A percentile compares a stretch with the other conserved stretches of the same genome.
phyloP scores from a whole-genome alignment of 2,888 invertebrate genomes.

The Torymus texanus region DNA sequence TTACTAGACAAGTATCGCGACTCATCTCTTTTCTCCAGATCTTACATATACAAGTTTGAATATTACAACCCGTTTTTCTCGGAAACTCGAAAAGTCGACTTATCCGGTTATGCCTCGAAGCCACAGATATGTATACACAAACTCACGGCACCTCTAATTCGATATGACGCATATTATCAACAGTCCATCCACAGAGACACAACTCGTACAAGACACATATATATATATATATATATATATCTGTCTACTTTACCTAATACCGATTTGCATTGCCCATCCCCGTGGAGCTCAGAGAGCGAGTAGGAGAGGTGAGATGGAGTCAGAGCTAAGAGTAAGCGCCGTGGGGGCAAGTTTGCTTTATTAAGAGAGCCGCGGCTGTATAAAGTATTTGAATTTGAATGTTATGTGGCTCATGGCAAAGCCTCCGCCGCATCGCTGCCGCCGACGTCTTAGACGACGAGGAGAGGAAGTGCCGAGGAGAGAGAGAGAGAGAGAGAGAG shows the following conservation, averaged over 20 bases:
- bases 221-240: background rate
- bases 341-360: slow-evolving; percentile 46
- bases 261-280: slow-evolving; percentile 53
- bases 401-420: slow-evolving; percentile 47
- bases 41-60: too few species aligned
- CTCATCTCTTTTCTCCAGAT: too few species aligned
- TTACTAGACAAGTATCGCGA: too few species aligned
- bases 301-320: slow-evolving; percentile 3
- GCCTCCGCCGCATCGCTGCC: background rate
- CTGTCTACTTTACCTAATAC: slow-evolving; percentile 43
- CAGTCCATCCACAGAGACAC: background rate
- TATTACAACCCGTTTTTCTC: too few species aligned
- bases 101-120: too few species aligned
- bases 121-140: background rate
- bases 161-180: slow-evolving; percentile 41
- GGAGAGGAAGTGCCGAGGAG: background rate
- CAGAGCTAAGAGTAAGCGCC: background rate
- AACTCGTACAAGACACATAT: too few species aligned
- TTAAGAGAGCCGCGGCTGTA: slow-evolving; percentile 40
- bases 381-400: slow-evolving; percentile 54
- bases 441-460: slow-evolving; percentile 9
- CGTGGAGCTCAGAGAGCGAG: background rate
- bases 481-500: background rate
- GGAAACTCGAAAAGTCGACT: too few species aligned
- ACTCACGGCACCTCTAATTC: slow-evolving; percentile 8